A percentile compares a stretch with the other conserved stretches of the same genome.
Evolutionary conservation across 2,113 vertebrate genomes (phyloP).

Genomic region (Plestiodon gilberti): DNA sequence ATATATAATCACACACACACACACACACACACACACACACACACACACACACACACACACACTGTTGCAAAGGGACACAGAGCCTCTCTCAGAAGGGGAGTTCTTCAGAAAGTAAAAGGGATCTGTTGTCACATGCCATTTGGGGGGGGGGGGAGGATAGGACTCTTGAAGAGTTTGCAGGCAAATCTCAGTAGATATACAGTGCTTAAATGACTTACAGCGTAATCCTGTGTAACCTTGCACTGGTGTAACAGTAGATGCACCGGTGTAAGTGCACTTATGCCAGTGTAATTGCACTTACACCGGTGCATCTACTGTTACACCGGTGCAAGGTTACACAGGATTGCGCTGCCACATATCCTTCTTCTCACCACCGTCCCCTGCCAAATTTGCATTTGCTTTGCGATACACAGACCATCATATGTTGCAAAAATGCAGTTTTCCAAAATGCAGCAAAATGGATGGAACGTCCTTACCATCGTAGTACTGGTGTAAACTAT

Average conservation of each 20-base stretch:
- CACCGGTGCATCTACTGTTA: too few species aligned
- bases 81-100: constrained; percentile 22
- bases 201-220: background rate
- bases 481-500: background rate
- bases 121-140: background rate
- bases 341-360: background rate
- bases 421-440: background rate
- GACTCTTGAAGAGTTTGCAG: background rate
- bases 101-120: constrained; percentile 6
- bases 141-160: background rate
- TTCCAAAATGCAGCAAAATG: constrained; percentile 34
- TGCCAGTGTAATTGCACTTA: too few species aligned
- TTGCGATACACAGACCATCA: background rate
- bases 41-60: too few species aligned
- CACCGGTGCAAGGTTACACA: too few species aligned
- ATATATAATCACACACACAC: too few species aligned
- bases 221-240: background rate
- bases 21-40: too few species aligned
- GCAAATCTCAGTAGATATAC: background rate
- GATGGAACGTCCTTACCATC: background rate
- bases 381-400: background rate
- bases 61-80: constrained; percentile 7
- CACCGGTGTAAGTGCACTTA: too few species aligned
- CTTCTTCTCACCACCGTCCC: background rate
- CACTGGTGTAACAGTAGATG: too few species aligned